Base-by-base conservation (phyloP, 2,113 vertebrate genomes). In the Sclerurus mexicanus region DNA sequence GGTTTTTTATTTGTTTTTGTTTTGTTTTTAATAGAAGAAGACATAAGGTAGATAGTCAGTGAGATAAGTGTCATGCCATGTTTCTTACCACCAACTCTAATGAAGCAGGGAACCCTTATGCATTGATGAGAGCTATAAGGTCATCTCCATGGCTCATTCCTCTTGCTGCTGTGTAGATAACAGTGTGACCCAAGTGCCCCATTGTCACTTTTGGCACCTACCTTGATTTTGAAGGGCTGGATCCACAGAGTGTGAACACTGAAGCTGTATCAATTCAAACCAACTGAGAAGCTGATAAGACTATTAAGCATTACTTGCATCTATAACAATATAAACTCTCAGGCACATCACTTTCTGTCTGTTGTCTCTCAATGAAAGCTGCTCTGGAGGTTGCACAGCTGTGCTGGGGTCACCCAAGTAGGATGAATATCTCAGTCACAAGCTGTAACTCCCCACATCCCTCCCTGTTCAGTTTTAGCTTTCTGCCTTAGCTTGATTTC, bases 121-220 rank as follows among this genome's bases (percentile, higher is more conserved):
- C 25, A 4, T 9, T 89, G 9, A 25, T 87, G 24, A 58, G 10
- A n/a, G 3, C 1, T 47, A 31, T 4, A 56, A 23, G 7, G 11
- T 23, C 2, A 1, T 25, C 40, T 83, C 17, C 8, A 7, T 7
- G 9, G 15, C 11, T 62, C 42, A 49, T 31, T 0, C 2, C 27
- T 71, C 4, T 37, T 52, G 7, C 4, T 76, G 10, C 4, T 30
- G 3, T 35, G 21, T 8, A 58, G 37, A n/a, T 14, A 21, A 44
- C 30, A 24, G 35, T 24, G 19, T 15, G 19, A 9, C 56, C 20
- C 40, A 60, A 3, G 11, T 8, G 16, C 24, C 33, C 19, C 2
- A 0, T 14, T 35, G 7, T 12, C 10, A 12, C 37, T 37, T 85
- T 47, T 25, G 24, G 7, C 16, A 50, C 5, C 6, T 58, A 15